phyloP scores from a whole-genome alignment of 2,888 invertebrate species.

The Conistra vaccinii region DNA sequence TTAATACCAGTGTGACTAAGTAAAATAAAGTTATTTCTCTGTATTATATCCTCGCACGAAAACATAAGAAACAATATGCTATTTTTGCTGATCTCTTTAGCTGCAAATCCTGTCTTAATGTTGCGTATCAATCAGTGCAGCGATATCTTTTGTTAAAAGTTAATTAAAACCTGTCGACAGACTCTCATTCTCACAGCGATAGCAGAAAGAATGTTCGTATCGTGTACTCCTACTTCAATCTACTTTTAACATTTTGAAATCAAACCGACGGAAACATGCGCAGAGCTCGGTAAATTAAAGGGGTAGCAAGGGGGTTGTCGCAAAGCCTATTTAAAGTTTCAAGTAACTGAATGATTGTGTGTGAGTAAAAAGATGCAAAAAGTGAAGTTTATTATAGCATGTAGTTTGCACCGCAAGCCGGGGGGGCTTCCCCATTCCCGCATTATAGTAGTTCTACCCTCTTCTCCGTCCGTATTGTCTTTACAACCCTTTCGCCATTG shows the following conservation, averaged over 20 bases:
- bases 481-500: conserved; percentile 25
- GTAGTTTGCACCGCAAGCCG: conserved; percentile 1
- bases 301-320: too few relatives aligned
- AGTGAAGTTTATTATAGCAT: neutral
- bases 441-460: conserved; percentile 63
- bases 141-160: conserved; percentile 11
- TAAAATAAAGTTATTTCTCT: neutral
- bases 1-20: neutral
- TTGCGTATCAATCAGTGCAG: neutral
- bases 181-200: neutral
- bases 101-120: too few relatives aligned
- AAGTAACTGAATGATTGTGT: neutral
- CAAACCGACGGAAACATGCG: neutral
- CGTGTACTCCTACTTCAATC: neutral
- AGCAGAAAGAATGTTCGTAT: neutral
- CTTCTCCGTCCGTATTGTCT: conserved; percentile 20
- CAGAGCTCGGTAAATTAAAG: neutral
- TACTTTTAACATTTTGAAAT: neutral
- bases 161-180: conserved; percentile 9
- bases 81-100: neutral
- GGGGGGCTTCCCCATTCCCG: conserved; percentile 21
- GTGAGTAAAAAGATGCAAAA: neutral
- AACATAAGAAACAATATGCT: neutral
- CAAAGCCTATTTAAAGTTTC: neutral
- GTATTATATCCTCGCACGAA: neutral